Evolutionary conservation across 2,888 invertebrate genomes (phyloP), one percentile per base, ranked within the genome.

Genomic region (Meiosimyza platycephala): DNA sequence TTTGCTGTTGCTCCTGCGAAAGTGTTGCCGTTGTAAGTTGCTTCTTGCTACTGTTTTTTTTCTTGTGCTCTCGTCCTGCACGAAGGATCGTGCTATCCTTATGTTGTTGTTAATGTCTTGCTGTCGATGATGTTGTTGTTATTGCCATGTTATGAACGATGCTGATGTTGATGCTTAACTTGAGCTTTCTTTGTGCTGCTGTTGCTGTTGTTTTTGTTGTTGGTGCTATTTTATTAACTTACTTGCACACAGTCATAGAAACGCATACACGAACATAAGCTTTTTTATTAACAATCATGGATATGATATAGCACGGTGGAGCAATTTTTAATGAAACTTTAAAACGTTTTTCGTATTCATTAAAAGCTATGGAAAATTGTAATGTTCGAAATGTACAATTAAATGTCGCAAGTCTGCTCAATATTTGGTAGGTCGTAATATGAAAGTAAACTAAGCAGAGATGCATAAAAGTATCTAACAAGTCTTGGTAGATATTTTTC

Each of bases 101-200:
- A 47, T 52, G 62, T 51, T 65, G 70, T 71, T 72, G 60, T 47
- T 75, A 60, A 63, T 63, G 54, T 72, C 50, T 57, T 73, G 50
- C 66, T 54, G 48, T 59, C 59, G 71, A 70, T 69, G 74, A 60
- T 68, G 64, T 40, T 65, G 59, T 50, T 69, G 72, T 57, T 55
- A 57, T 51, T 72, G 74, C 63, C 67, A 60, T 72, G 73, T 69
- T 74, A 51, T 73, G 66, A 59, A 55, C 54, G 57, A 71, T 66
- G 69, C 64, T 75, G 73, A 50, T 74, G 71, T 73, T 60, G 60
- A 59, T 75, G 69, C 72, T 71, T 69, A 48, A 67, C 63, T 50
- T 22, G 50, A 33, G 16, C 47, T 62, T 55, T 55, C 13, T n/a
- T 54, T 50, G 33, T 54, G 22, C 18, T 70, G 52, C 60, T 66